These are phyloP conservation scores for Drosophila koepferae DNA, from an alignment of 2,888 invertebrate species.

Conservation along the genomic window DNA sequence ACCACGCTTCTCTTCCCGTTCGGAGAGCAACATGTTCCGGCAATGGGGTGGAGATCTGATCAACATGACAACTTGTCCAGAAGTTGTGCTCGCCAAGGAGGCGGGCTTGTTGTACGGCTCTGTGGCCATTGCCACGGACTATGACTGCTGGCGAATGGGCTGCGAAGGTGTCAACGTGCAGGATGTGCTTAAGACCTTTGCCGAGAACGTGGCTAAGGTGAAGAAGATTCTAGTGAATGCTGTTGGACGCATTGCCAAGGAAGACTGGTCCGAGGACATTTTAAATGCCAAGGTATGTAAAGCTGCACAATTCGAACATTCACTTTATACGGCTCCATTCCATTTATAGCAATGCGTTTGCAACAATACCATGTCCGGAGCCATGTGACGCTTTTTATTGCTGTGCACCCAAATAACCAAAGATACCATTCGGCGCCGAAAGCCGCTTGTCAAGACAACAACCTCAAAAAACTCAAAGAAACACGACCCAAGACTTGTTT, in stretches of 20 bases:
- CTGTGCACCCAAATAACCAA: slow-evolving; percentile 74
- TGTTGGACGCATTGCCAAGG: slow-evolving; percentile 89
- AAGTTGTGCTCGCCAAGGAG: slow-evolving; percentile 97
- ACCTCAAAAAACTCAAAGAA: slow-evolving; percentile 42
- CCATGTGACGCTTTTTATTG: slow-evolving; percentile 81
- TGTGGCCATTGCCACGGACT: slow-evolving; percentile 98
- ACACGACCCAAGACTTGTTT: slow-evolving; percentile 62
- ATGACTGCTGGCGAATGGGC: slow-evolving; percentile 96
- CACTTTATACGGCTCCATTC: neutral
- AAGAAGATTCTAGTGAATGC: slow-evolving; percentile 89
- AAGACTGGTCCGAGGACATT: slow-evolving; percentile 90
- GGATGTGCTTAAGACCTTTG: slow-evolving; percentile 92
- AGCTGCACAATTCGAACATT: neutral
- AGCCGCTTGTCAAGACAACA: slow-evolving; percentile 37
- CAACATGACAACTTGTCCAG: slow-evolving; percentile 99
- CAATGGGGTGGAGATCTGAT: slow-evolving; percentile 96
- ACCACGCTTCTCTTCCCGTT: slow-evolving; percentile 95
- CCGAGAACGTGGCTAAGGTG: slow-evolving; percentile 92
- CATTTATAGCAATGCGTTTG: slow-evolving; percentile 78
- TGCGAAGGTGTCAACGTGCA: slow-evolving; percentile 89
- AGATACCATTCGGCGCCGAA: slow-evolving; percentile 67
- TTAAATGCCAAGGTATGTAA: slow-evolving; percentile 87
- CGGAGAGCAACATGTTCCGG: slow-evolving; percentile 95
- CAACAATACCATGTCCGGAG: slow-evolving; percentile 80
- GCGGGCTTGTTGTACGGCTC: slow-evolving; percentile 96